Base-by-base conservation (phyloP, 2,888 invertebrate genomes). In the Dinocampus coccinellae region DNA sequence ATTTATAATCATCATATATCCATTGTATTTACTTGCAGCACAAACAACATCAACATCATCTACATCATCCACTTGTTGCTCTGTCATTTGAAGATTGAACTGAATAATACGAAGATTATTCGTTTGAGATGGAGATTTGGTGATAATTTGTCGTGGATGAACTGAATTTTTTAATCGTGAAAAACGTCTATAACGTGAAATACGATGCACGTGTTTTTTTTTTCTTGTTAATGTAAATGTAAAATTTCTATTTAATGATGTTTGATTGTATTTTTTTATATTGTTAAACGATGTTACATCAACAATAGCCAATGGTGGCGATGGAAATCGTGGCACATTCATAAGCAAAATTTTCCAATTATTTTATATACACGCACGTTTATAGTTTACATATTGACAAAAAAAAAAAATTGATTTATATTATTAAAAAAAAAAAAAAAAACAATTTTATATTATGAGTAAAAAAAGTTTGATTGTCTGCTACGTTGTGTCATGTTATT, bases 281-380 rank as follows among this genome's bases (percentile, higher is more conserved):
- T n/a, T n/a, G n/a, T n/a, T n/a, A n/a, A n/a, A n/a, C 3, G 60
- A 3, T 33, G 70, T 10, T 52, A 78, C 71, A 63, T 74, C 3
- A 29, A 4, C 77, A 74, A 78, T 76, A 55, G 80, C 78, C 61
- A 77, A 76, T 75, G 86, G 85, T n/a, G 86, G 85, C 68, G 79
- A 78, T 70, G 86, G 86, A 73, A 86, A 87, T 67, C 77, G 76
- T 62, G 86, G 85, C 57, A 86, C 81, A 53, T 86, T 80, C 86
- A 86, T 86, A 67, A n/a, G 24, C 34, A 55, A 29, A n/a, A n/a
- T n/a, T n/a, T n/a, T n/a, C n/a, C n/a, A n/a, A n/a, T n/a, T n/a
- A n/a, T n/a, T n/a, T n/a, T n/a, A n/a, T n/a, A n/a, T n/a, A n/a
- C n/a, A n/a, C n/a, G n/a, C n/a, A n/a, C n/a, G n/a, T n/a, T n/a